Percentiles rank a stretch among this genome's conserved stretches.
Evolutionary conservation across 2,113 vertebrate species (phyloP).

Genomic region (Larimichthys crocea): DNA sequence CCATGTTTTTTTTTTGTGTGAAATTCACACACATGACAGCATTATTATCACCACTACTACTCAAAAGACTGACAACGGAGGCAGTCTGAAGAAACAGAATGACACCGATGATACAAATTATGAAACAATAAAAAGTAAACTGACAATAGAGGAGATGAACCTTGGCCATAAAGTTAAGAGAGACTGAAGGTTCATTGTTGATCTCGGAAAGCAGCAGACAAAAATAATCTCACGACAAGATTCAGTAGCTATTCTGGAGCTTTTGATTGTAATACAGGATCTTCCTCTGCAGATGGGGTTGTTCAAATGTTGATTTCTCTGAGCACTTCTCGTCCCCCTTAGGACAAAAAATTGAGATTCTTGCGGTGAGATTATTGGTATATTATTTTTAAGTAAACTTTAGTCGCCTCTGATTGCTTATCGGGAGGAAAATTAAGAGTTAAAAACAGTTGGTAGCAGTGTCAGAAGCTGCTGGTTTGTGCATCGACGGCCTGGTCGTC

Average conservation of each 20-base stretch:
- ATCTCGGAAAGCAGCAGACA: neutral
- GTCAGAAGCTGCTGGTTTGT: conserved; percentile 6
- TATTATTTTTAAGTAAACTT: conserved; percentile 2
- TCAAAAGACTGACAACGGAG: conserved; percentile 4
- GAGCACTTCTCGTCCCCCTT: neutral
- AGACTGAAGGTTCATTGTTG: neutral
- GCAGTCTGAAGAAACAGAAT: conserved; percentile 36
- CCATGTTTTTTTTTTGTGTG: neutral
- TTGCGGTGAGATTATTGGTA: neutral
- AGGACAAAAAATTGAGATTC: neutral
- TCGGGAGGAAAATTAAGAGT: neutral
- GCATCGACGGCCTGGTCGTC: neutral
- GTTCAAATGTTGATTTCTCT: neutral
- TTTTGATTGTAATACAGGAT: neutral
- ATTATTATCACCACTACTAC: conserved; percentile 20
- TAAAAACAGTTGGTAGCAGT: neutral
- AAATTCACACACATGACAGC: conserved; percentile 34
- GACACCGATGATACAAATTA: neutral
- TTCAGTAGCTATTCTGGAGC: neutral
- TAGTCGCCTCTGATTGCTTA: neutral
- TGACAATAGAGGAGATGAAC: neutral
- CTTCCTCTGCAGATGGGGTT: conserved; percentile 3
- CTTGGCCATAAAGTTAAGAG: neutral
- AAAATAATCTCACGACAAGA: neutral
- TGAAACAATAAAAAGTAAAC: conserved; percentile 20